phyloP scores from a whole-genome alignment of 1,140 invertebrate species.

The Trypoxylus dichotomus region DNA sequence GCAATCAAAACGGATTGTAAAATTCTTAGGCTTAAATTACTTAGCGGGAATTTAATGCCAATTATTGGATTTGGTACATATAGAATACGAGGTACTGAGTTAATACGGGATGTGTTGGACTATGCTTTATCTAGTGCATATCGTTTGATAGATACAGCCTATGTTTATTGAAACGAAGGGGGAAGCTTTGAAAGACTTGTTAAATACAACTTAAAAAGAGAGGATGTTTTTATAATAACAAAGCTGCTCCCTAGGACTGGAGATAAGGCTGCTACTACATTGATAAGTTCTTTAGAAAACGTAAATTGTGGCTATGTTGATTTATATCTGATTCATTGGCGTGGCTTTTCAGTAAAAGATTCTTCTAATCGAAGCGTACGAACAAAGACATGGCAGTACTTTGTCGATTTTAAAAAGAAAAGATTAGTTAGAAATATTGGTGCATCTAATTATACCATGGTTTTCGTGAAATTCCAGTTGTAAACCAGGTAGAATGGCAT shows the following conservation, averaged over 20 bases:
- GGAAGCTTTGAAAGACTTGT: slow-evolving; percentile 60
- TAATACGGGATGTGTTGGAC: slow-evolving; percentile 57
- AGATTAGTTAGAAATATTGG: slow-evolving; percentile 72
- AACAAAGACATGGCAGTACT: slow-evolving; percentile 66
- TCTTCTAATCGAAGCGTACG: slow-evolving; percentile 61
- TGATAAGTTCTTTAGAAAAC: slow-evolving; percentile 64
- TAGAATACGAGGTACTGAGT: slow-evolving; percentile 52
- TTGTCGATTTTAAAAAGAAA: slow-evolving; percentile 65
- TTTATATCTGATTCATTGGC: slow-evolving; percentile 87
- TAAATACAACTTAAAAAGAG: slow-evolving; percentile 67
- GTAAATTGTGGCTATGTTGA: slow-evolving; percentile 74
- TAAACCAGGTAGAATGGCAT: slow-evolving; percentile 86
- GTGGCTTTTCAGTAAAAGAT: slow-evolving; percentile 64
- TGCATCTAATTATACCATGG: slow-evolving; percentile 79
- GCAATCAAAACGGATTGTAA: not conserved
- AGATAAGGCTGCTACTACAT: slow-evolving; percentile 58
- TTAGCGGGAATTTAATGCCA: slow-evolving; percentile 45
- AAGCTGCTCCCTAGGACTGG: slow-evolving; percentile 78
- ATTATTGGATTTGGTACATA: slow-evolving; percentile 58
- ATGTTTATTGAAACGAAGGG: slow-evolving; percentile 76
- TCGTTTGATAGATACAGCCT: slow-evolving; percentile 71
- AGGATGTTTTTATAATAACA: slow-evolving; percentile 78
- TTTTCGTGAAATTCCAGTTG: slow-evolving; percentile 64
- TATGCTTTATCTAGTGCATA: slow-evolving; percentile 60
- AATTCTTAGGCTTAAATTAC: slow-evolving; percentile 43